These are phyloP conservation scores for Papilio gigon DNA, from an alignment of 2,888 invertebrate species.

Conservation along the genomic window DNA sequence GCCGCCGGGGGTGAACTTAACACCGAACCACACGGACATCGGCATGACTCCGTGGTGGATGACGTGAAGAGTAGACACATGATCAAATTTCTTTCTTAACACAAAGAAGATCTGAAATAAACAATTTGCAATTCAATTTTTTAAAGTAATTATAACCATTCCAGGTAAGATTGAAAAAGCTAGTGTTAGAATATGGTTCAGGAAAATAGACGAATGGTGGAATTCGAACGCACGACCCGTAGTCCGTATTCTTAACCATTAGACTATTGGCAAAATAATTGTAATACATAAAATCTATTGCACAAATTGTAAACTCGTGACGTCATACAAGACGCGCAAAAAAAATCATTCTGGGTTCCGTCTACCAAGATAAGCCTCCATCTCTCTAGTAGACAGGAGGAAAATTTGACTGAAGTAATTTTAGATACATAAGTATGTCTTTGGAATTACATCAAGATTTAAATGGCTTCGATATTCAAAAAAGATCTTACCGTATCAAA, in stretches of 20 bases:
- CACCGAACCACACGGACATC: conserved; percentile 98
- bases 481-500: conserved; percentile 92
- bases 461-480: background rate
- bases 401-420: too few species aligned
- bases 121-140: background rate
- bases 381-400: too few species aligned
- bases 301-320: background rate
- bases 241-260: too few species aligned
- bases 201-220: too few species aligned
- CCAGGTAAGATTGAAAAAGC: too few species aligned
- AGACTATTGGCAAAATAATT: too few species aligned
- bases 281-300: background rate
- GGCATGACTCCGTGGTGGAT: conserved; percentile 99
- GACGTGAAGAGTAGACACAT: conserved; percentile 96
- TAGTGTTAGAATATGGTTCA: too few species aligned
- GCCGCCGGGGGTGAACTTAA: conserved; percentile 95
- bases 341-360: too few species aligned
- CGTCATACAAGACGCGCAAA: background rate
- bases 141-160: too few species aligned
- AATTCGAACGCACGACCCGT: too few species aligned
- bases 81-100: conserved; percentile 95
- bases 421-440: background rate
- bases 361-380: too few species aligned
- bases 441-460: background rate
- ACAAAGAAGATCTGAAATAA: conserved; percentile 94